Conservation (phyloP, 2,113 vertebrate species). For the Percina caprodes region DNA sequence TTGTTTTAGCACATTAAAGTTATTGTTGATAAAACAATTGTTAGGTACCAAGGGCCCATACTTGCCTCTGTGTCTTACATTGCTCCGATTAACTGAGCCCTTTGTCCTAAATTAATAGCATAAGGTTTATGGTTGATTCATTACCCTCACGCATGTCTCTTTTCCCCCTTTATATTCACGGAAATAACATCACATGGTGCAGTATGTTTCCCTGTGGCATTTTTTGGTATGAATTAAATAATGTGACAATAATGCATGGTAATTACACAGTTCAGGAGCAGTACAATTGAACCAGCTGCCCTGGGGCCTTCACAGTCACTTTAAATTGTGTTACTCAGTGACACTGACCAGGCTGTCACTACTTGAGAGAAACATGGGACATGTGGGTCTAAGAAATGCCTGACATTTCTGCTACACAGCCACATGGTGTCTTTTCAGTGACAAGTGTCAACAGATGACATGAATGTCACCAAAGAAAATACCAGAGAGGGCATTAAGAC, state of each 20-base stretch:
- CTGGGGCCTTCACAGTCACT: not conserved
- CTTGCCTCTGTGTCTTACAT: not conserved
- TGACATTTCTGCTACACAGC: slow-evolving; percentile 42
- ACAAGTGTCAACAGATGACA: slow-evolving; percentile 59
- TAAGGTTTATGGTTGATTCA: slow-evolving; percentile 16
- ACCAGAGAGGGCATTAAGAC: slow-evolving; percentile 31
- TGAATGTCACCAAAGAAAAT: slow-evolving; percentile 57
- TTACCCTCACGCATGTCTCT: not conserved
- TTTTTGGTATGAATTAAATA: slow-evolving; percentile 25
- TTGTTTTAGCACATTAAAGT: not conserved
- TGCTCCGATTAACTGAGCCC: not conserved
- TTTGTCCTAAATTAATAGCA: not conserved
- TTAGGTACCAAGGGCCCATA: not conserved
- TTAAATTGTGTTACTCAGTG: slow-evolving; percentile 3
- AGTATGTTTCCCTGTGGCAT: slow-evolving; percentile 16
- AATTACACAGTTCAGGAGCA: not conserved
- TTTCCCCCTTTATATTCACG: not conserved
- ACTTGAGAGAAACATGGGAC: slow-evolving; percentile 45
- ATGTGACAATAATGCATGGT: slow-evolving; percentile 6
- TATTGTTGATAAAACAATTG: not conserved
- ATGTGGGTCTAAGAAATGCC: slow-evolving; percentile 54
- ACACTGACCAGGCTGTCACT: slow-evolving; percentile 32
- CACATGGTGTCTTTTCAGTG: slow-evolving; percentile 28
- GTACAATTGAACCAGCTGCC: slow-evolving; percentile 6
- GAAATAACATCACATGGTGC: slow-evolving; percentile 8